Evolutionary conservation across 1,140 invertebrate species (phyloP).

Genomic region (Cardiocondyla obscurior): DNA sequence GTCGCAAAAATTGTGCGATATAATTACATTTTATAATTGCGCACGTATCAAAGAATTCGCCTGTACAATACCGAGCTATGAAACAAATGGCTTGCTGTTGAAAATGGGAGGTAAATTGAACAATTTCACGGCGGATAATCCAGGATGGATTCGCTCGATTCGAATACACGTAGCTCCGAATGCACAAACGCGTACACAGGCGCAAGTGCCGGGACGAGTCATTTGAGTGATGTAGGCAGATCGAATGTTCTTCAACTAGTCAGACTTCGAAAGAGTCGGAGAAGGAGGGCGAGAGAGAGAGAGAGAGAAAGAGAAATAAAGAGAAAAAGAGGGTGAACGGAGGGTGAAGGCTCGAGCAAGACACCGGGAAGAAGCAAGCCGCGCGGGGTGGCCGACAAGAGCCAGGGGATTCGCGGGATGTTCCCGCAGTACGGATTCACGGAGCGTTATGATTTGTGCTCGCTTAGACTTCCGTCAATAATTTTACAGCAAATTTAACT

Average conservation of each 20-base stretch:
- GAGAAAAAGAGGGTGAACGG: not conserved
- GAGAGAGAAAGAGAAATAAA: not conserved
- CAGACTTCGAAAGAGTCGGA: slow-evolving; percentile 22
- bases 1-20: not conserved
- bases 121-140: slow-evolving; percentile 81
- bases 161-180: slow-evolving; percentile 12
- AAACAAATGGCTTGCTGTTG: slow-evolving; percentile 69
- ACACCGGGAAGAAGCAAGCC: not conserved
- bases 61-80: slow-evolving; percentile 28
- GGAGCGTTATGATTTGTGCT: slow-evolving; percentile 82
- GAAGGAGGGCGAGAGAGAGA: not conserved
- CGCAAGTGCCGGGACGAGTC: slow-evolving; percentile 56
- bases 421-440: slow-evolving; percentile 77
- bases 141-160: slow-evolving; percentile 71
- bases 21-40: slow-evolving; percentile 47
- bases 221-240: slow-evolving; percentile 74
- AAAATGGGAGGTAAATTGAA: slow-evolving; percentile 79
- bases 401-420: slow-evolving; percentile 43
- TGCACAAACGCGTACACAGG: not conserved
- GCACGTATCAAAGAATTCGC: not conserved
- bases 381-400: slow-evolving; percentile 39
- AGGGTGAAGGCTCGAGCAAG: slow-evolving; percentile 18
- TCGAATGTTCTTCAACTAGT: slow-evolving; percentile 60
- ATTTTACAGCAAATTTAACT: slow-evolving; percentile 83
- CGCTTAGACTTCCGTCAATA: slow-evolving; percentile 82